Evolutionary conservation across 2,888 invertebrate species (phyloP).

Genomic region (Caenorhabditis afra): DNA sequence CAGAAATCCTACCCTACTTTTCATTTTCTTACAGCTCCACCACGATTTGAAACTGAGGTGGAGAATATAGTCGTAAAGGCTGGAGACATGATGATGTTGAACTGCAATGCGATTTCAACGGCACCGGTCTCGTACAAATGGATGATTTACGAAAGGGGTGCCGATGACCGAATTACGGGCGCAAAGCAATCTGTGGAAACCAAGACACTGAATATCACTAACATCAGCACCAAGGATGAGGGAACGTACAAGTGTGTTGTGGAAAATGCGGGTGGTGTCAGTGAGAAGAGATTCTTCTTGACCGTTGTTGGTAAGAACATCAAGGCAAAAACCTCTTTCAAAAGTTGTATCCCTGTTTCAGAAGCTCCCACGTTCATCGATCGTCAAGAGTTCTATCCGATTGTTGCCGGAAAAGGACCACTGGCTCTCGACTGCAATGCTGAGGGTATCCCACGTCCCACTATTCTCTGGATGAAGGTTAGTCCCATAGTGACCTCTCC

Average conservation of each 20-base stretch:
- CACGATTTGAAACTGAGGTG: slow-evolving; percentile 65
- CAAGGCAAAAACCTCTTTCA: background rate
- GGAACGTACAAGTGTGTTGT: slow-evolving; percentile 84
- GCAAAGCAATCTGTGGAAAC: slow-evolving; percentile 56
- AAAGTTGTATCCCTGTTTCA: slow-evolving; percentile 70
- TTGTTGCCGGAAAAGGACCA: slow-evolving; percentile 82
- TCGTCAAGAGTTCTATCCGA: slow-evolving; percentile 74
- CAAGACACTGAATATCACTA: slow-evolving; percentile 71
- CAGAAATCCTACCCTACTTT: background rate
- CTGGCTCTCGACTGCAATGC: slow-evolving; percentile 84
- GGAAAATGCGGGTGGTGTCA: slow-evolving; percentile 83
- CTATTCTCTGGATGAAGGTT: slow-evolving; percentile 83
- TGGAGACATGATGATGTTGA: slow-evolving; percentile 80
- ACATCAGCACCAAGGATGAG: slow-evolving; percentile 82
- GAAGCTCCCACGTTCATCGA: slow-evolving; percentile 81
- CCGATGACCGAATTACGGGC: background rate
- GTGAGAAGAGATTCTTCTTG: slow-evolving; percentile 83
- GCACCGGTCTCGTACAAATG: slow-evolving; percentile 63
- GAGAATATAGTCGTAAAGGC: slow-evolving; percentile 76
- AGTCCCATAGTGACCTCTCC: slow-evolving; percentile 37
- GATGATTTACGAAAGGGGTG: slow-evolving; percentile 17
- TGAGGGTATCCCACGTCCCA: slow-evolving; percentile 83
- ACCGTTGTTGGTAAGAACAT: slow-evolving; percentile 83
- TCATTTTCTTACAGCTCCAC: slow-evolving; percentile 70
- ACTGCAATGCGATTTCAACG: slow-evolving; percentile 77